Evolutionary conservation across 2,888 invertebrate genomes (phyloP).

Genomic region (Ellobium chinense): DNA sequence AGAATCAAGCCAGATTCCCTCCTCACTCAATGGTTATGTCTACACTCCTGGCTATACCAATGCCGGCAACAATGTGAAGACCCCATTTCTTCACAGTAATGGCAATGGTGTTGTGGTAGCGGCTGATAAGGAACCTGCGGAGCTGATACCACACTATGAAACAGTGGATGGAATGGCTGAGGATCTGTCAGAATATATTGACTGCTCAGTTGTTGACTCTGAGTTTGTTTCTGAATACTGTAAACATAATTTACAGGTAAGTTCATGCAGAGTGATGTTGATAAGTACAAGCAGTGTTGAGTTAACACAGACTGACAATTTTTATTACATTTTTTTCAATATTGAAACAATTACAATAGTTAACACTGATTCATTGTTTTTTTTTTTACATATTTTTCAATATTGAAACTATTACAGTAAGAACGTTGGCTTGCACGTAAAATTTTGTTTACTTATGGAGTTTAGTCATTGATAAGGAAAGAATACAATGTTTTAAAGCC

Average conservation of each 20-base stretch:
- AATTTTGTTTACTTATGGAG: too few species aligned
- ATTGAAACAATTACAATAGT: too few species aligned
- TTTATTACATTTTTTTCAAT: too few species aligned
- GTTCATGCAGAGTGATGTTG: too few species aligned
- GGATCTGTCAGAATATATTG: slow-evolving; percentile 70
- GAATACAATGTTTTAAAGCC: too few species aligned
- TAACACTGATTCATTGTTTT: too few species aligned
- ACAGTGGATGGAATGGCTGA: slow-evolving; percentile 58
- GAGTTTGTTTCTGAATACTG: slow-evolving; percentile 74
- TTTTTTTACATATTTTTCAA: too few species aligned
- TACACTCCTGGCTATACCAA: slow-evolving; percentile 41
- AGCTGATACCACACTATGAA: slow-evolving; percentile 52
- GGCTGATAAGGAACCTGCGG: neutral
- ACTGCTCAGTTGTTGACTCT: slow-evolving; percentile 75
- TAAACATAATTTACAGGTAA: slow-evolving; percentile 59
- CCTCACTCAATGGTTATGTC: slow-evolving; percentile 47
- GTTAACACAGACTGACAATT: too few species aligned
- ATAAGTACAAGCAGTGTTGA: too few species aligned
- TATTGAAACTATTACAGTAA: too few species aligned
- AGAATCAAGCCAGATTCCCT: slow-evolving; percentile 38
- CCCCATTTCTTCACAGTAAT: slow-evolving; percentile 9
- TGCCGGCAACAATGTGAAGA: slow-evolving; percentile 11
- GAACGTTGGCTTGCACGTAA: too few species aligned
- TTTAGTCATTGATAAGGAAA: too few species aligned
- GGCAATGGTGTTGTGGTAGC: neutral